Evolutionary conservation across 1,140 invertebrate species (phyloP).

Genomic region (Solenopsis invicta): DNA sequence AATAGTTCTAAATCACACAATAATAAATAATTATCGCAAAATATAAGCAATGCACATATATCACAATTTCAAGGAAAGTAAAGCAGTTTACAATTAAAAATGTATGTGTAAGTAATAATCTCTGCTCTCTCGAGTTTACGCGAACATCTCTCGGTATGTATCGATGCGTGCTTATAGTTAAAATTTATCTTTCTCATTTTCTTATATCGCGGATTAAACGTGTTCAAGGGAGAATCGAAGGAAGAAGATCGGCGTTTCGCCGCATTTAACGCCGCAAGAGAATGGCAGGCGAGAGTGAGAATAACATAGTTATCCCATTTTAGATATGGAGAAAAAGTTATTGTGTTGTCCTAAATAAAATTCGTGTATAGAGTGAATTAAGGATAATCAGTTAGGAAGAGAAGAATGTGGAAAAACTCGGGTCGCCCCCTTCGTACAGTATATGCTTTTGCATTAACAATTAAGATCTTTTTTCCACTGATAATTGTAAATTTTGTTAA

Average conservation of each 20-base stretch:
- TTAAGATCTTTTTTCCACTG: constrained; percentile 76
- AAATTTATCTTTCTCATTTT: constrained; percentile 49
- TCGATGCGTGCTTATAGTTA: constrained; percentile 44
- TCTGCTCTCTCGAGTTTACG: constrained; percentile 50
- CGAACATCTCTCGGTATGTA: constrained; percentile 25
- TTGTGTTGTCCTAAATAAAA: constrained; percentile 61
- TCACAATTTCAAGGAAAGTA: constrained; percentile 18
- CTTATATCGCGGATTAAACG: neutral
- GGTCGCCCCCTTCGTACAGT: constrained; percentile 22
- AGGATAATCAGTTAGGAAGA: constrained; percentile 44
- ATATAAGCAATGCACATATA: constrained; percentile 11
- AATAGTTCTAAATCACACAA: constrained; percentile 21
- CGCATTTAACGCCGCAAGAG: neutral
- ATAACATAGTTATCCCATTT: constrained; percentile 61
- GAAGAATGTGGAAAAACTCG: constrained; percentile 24
- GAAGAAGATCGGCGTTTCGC: neutral
- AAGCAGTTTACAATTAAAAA: constrained; percentile 18
- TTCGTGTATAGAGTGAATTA: constrained; percentile 57
- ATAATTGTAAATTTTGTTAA: constrained; percentile 81
- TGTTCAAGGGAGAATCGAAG: neutral
- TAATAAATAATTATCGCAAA: constrained; percentile 31
- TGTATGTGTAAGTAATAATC: constrained; percentile 42
- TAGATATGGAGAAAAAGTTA: constrained; percentile 60
- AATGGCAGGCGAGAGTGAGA: constrained; percentile 51
- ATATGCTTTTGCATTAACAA: constrained; percentile 76